Base-by-base conservation (phyloP, 1,140 invertebrate genomes). In the Drosophila micromelanica region DNA sequence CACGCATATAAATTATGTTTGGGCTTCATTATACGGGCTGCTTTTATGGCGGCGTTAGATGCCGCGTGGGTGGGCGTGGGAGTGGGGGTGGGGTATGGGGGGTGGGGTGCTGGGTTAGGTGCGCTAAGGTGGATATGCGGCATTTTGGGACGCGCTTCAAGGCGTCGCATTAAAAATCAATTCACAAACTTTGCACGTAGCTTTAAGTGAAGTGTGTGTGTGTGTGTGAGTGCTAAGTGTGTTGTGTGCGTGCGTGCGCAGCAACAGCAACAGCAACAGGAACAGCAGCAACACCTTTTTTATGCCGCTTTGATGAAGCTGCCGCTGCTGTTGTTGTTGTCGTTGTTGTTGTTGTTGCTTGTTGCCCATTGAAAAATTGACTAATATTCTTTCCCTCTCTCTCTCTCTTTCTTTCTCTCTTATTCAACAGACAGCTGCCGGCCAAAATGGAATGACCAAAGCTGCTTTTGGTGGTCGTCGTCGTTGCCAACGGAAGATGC, bases 131-230 rank as follows among this genome's bases (percentile, higher is more conserved):
- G 2, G 17, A n/a, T 6, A 4, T 23, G 35, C 13, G 57, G 40
- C 40, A 63, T 46, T 65, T 72, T 63, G 45, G 69, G 52, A 56
- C 46, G 38, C 65, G 65, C 56, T 61, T 75, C 57, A 70, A 60
- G 71, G 59, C 72, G 64, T 62, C 82, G 67, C 82, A 87, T 87
- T 89, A 87, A 87, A 89, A 87, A 87, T 87, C 82, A 87, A 82
- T 87, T 87, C 78, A 71, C 75, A 55, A 73, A 85, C 81, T 85
- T 85, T 72, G 81, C 81, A 85, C 77, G 80, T 85, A 74, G 57
- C 64, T 62, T 40, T 63, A 13, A 35, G 20, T 63, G 61, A 65
- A 73, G 64, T 73, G 57, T 38, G 17, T 23, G 32, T 20, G 12
- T 12, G 9, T n/a, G 30, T 38, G 42, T 32, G 27, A 13, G 32